Evolutionary conservation across 2,113 vertebrate genomes (phyloP).

Genomic region (Sus scrofa): DNA sequence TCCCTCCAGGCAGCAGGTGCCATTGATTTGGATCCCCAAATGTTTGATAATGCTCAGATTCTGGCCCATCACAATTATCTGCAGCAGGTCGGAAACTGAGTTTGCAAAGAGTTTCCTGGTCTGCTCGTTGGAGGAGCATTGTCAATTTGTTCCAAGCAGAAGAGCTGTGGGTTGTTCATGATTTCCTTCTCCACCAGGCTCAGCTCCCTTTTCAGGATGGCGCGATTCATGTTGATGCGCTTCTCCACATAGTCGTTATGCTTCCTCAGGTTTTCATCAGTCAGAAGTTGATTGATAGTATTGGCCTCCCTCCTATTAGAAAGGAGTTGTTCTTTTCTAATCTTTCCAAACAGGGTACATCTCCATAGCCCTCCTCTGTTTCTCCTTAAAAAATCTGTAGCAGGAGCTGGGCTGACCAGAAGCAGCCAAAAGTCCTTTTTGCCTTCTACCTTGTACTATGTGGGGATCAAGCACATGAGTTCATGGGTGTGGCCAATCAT

Average conservation of each 20-base stretch:
- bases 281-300: conserved; percentile 83
- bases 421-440: conserved; percentile 93
- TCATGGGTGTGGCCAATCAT: conserved; percentile 92
- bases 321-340: conserved; percentile 34
- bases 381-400: conserved; percentile 89
- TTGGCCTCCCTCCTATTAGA: conserved; percentile 19
- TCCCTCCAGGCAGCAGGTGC: conserved; percentile 82
- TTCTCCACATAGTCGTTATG: conserved; percentile 86
- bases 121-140: conserved; percentile 48
- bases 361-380: conserved; percentile 90
- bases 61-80: conserved; percentile 90
- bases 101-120: conserved; percentile 13
- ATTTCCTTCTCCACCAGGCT: conserved; percentile 90
- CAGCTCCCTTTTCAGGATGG: conserved; percentile 90
- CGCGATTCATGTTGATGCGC: conserved; percentile 91
- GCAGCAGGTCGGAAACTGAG: conserved; percentile 89
- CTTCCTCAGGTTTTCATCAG: not conserved
- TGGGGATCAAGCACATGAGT: conserved; percentile 95
- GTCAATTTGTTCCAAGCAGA: conserved; percentile 82
- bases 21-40: conserved; percentile 90
- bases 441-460: conserved; percentile 85
- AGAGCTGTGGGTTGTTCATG: conserved; percentile 90
- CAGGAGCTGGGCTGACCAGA: conserved; percentile 92
- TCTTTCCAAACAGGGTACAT: conserved; percentile 90
- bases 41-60: conserved; percentile 93